These are phyloP conservation scores for Drosophila chauvacae DNA, from an alignment of 1,140 invertebrate genomes.

Conservation along the genomic window DNA sequence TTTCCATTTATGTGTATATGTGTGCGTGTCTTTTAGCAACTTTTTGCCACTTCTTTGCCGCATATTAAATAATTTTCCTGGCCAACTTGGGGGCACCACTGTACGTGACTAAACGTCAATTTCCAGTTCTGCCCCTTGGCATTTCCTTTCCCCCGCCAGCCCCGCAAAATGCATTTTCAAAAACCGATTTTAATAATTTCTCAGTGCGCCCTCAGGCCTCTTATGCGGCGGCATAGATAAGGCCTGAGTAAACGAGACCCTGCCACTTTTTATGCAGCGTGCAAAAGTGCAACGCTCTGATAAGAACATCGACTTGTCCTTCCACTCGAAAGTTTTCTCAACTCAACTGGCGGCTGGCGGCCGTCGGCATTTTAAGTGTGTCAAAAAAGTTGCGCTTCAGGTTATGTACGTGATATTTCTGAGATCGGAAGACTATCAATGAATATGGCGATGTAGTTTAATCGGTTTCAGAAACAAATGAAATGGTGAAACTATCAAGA, in stretches of 20 bases:
- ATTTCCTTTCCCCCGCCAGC: neutral
- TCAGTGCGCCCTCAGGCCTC: constrained; percentile 44
- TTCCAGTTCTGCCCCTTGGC: constrained; percentile 47
- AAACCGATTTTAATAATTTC: constrained; percentile 75
- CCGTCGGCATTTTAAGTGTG: constrained; percentile 69
- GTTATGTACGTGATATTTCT: constrained; percentile 61
- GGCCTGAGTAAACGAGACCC: constrained; percentile 28
- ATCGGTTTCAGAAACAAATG: neutral
- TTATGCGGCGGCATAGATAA: constrained; percentile 65
- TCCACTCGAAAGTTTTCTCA: constrained; percentile 51
- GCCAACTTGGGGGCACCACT: constrained; percentile 40
- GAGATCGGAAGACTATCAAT: constrained; percentile 57
- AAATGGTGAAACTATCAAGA: neutral
- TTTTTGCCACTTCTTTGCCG: constrained; percentile 69
- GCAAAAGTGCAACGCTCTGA: constrained; percentile 76
- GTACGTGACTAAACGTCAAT: constrained; percentile 80
- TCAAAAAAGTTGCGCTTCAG: constrained; percentile 68
- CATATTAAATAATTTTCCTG: constrained; percentile 77
- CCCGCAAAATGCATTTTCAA: constrained; percentile 65
- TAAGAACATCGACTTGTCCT: constrained; percentile 54
- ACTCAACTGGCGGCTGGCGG: constrained; percentile 15
- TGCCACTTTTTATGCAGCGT: constrained; percentile 49
- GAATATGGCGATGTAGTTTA: neutral
- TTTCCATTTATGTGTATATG: constrained; percentile 5
- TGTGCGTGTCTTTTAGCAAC: constrained; percentile 50